Evolutionary conservation across 2,888 invertebrate genomes (phyloP).

Genomic region (Auanema freiburgensis): DNA sequence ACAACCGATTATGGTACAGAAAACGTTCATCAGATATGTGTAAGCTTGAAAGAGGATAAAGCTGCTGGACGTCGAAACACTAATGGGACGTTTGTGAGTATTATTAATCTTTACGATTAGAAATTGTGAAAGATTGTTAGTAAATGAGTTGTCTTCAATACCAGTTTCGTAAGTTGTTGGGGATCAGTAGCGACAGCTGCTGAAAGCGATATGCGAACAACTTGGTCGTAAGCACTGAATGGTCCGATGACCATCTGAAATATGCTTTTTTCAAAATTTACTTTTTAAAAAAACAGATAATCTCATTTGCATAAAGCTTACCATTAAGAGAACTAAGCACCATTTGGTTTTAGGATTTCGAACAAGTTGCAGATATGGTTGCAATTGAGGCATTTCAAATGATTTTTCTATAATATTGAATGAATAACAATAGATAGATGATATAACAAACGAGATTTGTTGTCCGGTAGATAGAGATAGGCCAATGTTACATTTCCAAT

Average conservation of each 20-base stretch:
- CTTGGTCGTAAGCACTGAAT: constrained; percentile 53
- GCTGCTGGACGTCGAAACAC: no score
- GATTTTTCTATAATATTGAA: constrained; percentile 8
- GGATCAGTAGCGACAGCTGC: constrained; percentile 44
- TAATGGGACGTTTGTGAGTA: no score
- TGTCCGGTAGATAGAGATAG: constrained; percentile 43
- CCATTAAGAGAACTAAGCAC: constrained; percentile 44
- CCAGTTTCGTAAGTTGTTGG: constrained; percentile 45
- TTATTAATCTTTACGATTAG: neutral
- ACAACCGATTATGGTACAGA: no score
- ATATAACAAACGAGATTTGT: constrained; percentile 14
- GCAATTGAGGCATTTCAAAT: constrained; percentile 16
- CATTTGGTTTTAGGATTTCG: constrained; percentile 34
- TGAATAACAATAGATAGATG: constrained; percentile 4
- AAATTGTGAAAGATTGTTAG: neutral
- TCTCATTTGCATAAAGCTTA: constrained; percentile 16
- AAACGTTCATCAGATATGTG: no score
- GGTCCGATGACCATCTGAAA: constrained; percentile 50
- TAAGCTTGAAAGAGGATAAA: no score
- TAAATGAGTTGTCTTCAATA: constrained; percentile 12
- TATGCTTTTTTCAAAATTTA: neutral
- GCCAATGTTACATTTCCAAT: constrained; percentile 41
- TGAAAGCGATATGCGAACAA: constrained; percentile 47
- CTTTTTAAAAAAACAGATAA: neutral
- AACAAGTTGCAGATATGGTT: constrained; percentile 36